These are phyloP conservation scores for Cephus cinctus DNA, from an alignment of 1,140 invertebrate genomes.

Conservation along the genomic window DNA sequence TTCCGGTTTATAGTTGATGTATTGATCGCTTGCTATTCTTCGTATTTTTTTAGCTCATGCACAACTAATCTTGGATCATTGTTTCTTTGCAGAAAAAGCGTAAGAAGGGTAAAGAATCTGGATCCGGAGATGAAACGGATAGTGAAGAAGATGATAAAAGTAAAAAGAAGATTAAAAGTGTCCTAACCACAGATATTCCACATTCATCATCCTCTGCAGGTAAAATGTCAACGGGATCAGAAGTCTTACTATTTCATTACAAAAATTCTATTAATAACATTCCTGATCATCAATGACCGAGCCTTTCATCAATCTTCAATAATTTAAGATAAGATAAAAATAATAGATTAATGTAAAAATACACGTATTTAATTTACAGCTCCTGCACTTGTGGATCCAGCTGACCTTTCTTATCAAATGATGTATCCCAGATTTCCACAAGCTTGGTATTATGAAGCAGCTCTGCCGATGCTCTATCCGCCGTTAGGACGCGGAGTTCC, in stretches of 20 bases:
- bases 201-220: conserved; percentile 28
- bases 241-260: too few species aligned
- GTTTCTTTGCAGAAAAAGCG: conserved; percentile 38
- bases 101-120: conserved; percentile 33
- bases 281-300: too few species aligned
- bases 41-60: too few species aligned
- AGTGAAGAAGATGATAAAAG: conserved; percentile 23
- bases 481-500: conserved; percentile 24
- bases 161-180: conserved; percentile 44
- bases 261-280: too few species aligned
- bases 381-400: conserved; percentile 15
- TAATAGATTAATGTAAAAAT: too few species aligned
- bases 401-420: conserved; percentile 23
- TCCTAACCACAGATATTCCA: conserved; percentile 25
- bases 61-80: conserved; percentile 15
- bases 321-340: too few species aligned
- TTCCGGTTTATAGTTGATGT: neutral
- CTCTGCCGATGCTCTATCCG: conserved; percentile 40
- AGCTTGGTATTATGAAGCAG: conserved; percentile 45
- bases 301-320: neutral
- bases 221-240: too few species aligned
- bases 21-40: too few species aligned
- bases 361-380: conserved; percentile 10
- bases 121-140: conserved; percentile 26
- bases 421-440: conserved; percentile 43